Evolutionary conservation across 2,113 vertebrate genomes (phyloP).

Genomic region (Corythaixoides concolor): DNA sequence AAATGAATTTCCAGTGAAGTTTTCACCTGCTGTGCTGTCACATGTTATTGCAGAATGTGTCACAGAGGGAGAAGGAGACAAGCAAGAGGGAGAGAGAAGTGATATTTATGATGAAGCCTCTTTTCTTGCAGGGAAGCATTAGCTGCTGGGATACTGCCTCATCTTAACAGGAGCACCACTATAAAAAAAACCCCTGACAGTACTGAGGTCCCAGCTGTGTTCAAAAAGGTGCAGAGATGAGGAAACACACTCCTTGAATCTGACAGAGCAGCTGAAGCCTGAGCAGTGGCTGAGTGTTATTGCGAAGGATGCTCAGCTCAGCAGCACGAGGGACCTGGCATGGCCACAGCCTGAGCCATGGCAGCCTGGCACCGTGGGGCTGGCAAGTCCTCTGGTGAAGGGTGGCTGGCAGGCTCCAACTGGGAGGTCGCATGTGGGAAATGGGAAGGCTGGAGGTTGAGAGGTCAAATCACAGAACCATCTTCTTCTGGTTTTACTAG

Average conservation of each 20-base stretch:
- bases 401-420: background rate
- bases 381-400: background rate
- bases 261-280: background rate
- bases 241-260: background rate
- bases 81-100: background rate
- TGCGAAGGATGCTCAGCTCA: background rate
- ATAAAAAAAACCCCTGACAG: background rate
- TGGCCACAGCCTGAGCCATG: background rate
- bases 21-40: slow-evolving; percentile 3
- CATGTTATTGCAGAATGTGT: background rate
- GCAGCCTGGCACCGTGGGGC: accelerated
- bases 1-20: background rate
- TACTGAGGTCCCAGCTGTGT: background rate
- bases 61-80: background rate
- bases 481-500: background rate
- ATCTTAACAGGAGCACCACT: background rate
- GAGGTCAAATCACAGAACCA: background rate
- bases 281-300: background rate
- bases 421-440: background rate
- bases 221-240: background rate
- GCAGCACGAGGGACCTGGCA: background rate
- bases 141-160: background rate
- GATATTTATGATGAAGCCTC: background rate
- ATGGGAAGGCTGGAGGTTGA: background rate
- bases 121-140: background rate